These are phyloP conservation scores for Lordiphosa stackelbergi DNA, from an alignment of 1,140 invertebrate genomes.

Conservation along the genomic window DNA sequence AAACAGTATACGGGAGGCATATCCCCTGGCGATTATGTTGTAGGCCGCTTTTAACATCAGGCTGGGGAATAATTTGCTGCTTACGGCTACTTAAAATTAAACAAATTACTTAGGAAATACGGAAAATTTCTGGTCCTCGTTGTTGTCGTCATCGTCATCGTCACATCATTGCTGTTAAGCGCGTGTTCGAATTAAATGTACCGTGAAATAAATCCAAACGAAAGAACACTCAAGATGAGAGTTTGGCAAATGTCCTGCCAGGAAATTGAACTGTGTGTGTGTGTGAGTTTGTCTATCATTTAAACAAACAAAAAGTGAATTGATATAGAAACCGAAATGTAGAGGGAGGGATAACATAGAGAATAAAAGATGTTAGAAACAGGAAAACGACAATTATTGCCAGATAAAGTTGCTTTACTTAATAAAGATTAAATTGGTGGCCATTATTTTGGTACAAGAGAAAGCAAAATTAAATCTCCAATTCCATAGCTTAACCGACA, in stretches of 20 bases:
- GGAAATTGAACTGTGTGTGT: constrained; percentile 42
- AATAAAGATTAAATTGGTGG: too few species aligned
- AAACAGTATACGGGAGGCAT: constrained; percentile 35
- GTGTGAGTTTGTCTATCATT: constrained; percentile 35
- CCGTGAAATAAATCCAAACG: constrained; percentile 68
- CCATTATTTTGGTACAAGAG: too few species aligned
- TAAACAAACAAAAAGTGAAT: constrained; percentile 53
- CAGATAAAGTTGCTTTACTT: constrained; percentile 8
- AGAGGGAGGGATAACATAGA: constrained; percentile 10
- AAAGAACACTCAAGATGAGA: constrained; percentile 20
- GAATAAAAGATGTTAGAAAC: constrained; percentile 46
- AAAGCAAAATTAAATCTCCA: too few species aligned
- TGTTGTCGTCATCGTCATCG: constrained; percentile 46
- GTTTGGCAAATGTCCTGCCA: constrained; percentile 24
- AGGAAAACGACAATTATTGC: constrained; percentile 45
- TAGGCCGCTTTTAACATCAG: constrained; percentile 20
- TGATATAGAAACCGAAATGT: constrained; percentile 40
- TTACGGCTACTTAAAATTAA: constrained; percentile 69
- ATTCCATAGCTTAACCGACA: too few species aligned
- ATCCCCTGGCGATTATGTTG: constrained; percentile 39
- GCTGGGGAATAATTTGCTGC: constrained; percentile 34
- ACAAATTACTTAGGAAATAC: constrained; percentile 53
- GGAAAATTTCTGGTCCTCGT: constrained; percentile 42
- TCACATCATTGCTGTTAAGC: constrained; percentile 49
- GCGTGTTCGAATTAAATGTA: constrained; percentile 70